Evolutionary conservation across 2,888 invertebrate species (phyloP).

Genomic region (Cactoblastis cactorum): DNA sequence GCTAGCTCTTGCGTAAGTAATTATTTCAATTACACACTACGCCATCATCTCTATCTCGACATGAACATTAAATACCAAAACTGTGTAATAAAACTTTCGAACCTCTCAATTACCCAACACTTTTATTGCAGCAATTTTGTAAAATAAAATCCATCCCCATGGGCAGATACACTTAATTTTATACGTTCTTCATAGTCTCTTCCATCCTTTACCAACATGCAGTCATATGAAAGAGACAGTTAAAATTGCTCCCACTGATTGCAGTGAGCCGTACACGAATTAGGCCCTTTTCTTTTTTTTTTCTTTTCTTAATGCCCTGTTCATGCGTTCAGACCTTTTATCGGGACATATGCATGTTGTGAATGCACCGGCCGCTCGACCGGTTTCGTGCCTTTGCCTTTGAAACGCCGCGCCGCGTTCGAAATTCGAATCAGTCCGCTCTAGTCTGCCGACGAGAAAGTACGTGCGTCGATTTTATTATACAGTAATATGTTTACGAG

Average conservation of each 20-base stretch:
- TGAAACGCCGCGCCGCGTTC: constrained; percentile 56
- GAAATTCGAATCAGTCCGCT: constrained; percentile 61
- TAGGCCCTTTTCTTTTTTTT: constrained; percentile 64
- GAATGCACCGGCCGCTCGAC: constrained; percentile 63
- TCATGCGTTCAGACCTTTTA: constrained; percentile 74
- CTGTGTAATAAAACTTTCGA: constrained; percentile 49
- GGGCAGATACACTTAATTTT: constrained; percentile 70
- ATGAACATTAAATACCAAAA: constrained; percentile 26
- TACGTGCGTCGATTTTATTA: constrained; percentile 32
- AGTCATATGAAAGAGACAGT: constrained; percentile 39
- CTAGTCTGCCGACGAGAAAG: constrained; percentile 31
- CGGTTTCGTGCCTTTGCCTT: constrained; percentile 70
- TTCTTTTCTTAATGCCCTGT: constrained; percentile 69
- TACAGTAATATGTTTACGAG: constrained; percentile 56
- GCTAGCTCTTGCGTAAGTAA: constrained; percentile 2
- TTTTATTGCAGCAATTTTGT: constrained; percentile 68
- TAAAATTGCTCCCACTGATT: constrained; percentile 73
- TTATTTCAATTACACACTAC: constrained; percentile 14
- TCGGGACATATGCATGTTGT: constrained; percentile 71
- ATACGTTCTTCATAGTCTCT: constrained; percentile 59
- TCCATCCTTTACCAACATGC: constrained; percentile 36
- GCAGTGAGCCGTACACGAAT: constrained; percentile 75
- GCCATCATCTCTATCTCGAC: constrained; percentile 18
- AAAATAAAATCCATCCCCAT: constrained; percentile 65
- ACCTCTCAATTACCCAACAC: constrained; percentile 70